phyloP scores from a whole-genome alignment of 2,797 vertebrate species.

The Emys orbicularis region DNA sequence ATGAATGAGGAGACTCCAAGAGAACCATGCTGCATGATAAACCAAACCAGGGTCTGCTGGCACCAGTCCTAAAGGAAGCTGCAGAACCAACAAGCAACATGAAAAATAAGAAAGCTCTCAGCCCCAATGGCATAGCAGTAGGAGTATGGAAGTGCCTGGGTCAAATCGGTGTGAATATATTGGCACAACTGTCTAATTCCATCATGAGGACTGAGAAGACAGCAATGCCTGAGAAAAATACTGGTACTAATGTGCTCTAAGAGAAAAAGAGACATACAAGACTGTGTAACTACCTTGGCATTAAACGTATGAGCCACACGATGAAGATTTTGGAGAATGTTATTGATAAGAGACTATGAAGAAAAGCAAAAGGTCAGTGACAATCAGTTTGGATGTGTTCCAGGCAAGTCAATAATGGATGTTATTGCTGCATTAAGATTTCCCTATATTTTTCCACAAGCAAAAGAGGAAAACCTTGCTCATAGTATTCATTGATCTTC shows the following conservation, averaged over 20 bases:
- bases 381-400: not conserved
- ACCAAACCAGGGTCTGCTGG: too few species aligned
- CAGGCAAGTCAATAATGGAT: not conserved
- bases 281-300: not conserved
- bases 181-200: not conserved
- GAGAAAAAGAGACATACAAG: not conserved
- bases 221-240: not conserved
- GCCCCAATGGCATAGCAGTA: not conserved
- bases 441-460: not conserved
- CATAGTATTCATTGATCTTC: not conserved
- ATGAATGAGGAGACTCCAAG: too few species aligned
- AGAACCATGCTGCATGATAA: too few species aligned
- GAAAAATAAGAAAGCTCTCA: not conserved
- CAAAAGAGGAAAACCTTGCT: not conserved
- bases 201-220: not conserved
- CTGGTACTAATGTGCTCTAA: not conserved
- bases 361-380: not conserved
- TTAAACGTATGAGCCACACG: not conserved
- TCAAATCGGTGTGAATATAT: not conserved
- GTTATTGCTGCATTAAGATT: not conserved
- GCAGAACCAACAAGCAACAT: too few species aligned
- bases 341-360: not conserved
- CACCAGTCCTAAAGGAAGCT: too few species aligned
- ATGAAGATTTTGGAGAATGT: not conserved
- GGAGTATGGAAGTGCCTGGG: not conserved